phyloP scores from a whole-genome alignment of 2,113 vertebrate species.

The Cairina moschata region DNA sequence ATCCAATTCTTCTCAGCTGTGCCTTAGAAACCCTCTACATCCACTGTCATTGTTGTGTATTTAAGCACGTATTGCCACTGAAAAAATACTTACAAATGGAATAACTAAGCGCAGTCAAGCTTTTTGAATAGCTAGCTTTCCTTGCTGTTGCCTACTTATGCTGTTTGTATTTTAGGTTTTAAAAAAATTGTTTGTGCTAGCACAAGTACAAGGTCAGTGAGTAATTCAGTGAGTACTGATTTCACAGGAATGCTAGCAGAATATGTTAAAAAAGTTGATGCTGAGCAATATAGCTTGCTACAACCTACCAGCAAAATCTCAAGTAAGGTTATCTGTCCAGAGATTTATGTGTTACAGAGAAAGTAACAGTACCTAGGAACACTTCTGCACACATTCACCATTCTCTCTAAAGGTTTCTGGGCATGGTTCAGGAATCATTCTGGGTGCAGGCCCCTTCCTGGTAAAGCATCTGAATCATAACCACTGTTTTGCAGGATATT shows the following conservation, averaged over 20 bases:
- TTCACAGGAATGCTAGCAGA: background rate
- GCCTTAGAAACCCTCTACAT: background rate
- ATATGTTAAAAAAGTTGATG: background rate
- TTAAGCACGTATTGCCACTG: background rate
- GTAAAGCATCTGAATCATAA: background rate
- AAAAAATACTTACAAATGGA: background rate
- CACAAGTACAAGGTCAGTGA: background rate
- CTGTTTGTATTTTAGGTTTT: background rate
- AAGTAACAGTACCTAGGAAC: background rate
- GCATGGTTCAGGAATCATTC: background rate
- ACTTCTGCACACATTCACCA: accelerated
- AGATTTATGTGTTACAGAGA: background rate
- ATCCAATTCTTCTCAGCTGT: background rate
- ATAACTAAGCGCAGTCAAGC: background rate
- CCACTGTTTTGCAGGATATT: background rate
- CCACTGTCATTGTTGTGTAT: background rate
- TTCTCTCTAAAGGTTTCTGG: background rate
- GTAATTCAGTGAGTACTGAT: background rate
- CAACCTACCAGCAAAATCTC: no score
- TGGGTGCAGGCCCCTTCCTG: background rate
- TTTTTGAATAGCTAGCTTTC: background rate
- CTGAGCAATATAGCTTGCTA: background rate
- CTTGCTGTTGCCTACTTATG: background rate
- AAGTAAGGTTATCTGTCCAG: background rate
- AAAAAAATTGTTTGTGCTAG: background rate